Evolutionary conservation across 2,888 invertebrate genomes (phyloP).

Genomic region (Vanessa cardui): DNA sequence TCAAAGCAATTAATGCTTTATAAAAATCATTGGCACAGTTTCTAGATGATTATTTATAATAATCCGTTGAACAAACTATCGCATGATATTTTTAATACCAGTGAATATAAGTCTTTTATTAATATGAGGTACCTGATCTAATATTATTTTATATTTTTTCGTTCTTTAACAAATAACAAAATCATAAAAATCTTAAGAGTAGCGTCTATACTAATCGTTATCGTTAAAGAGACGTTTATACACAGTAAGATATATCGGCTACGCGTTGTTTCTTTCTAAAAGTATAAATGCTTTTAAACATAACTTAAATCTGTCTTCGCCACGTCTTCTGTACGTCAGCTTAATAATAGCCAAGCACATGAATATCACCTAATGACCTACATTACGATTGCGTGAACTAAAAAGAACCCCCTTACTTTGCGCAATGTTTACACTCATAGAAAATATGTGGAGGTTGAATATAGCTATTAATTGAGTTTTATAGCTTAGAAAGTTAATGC

Average conservation of each 20-base stretch:
- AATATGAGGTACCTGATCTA: too few relatives aligned
- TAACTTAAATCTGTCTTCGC: constrained; percentile 38
- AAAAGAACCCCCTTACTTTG: constrained; percentile 56
- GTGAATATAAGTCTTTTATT: neutral
- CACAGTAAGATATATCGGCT: neutral
- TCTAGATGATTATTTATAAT: neutral
- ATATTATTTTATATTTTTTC: too few relatives aligned
- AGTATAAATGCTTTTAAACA: constrained; percentile 28
- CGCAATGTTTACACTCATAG: constrained; percentile 57
- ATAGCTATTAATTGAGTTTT: neutral
- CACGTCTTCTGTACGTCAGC: constrained; percentile 34
- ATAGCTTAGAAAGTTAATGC: neutral
- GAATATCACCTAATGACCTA: constrained; percentile 61
- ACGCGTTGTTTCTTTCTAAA: neutral
- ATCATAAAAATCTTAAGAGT: too few relatives aligned
- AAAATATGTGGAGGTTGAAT: constrained; percentile 42
- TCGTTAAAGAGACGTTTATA: neutral
- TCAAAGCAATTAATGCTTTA: constrained; percentile 29
- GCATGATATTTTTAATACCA: neutral
- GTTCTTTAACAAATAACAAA: too few relatives aligned
- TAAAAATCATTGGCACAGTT: neutral
- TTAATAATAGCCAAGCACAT: constrained; percentile 42
- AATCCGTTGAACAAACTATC: neutral
- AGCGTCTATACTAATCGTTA: too few relatives aligned
- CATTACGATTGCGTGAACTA: constrained; percentile 58